These are phyloP conservation scores for Donacobius atricapilla DNA, from an alignment of 2,113 vertebrate genomes.

Conservation along the genomic window DNA sequence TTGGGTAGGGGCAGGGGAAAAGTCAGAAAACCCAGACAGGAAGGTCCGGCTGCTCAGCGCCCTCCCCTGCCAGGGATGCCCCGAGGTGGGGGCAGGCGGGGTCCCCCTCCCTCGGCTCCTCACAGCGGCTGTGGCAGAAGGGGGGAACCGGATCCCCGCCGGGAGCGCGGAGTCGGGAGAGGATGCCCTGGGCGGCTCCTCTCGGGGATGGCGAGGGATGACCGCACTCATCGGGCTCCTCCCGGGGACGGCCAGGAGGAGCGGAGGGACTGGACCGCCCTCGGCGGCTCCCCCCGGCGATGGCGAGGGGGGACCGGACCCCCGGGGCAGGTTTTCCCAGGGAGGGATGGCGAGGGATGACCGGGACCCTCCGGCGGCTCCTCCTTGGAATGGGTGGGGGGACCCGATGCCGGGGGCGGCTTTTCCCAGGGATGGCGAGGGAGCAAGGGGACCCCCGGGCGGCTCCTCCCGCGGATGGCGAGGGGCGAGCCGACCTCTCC, in stretches of 20 bases:
- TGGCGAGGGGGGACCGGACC: too few species aligned
- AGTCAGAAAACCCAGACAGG: not conserved
- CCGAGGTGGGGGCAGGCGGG: accelerated
- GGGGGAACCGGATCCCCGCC: too few species aligned
- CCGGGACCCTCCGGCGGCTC: not conserved
- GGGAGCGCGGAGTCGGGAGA: accelerated
- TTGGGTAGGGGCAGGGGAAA: not conserved
- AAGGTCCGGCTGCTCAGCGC: accelerated
- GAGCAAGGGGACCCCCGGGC: not conserved
- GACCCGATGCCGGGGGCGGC: not conserved
- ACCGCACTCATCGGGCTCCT: accelerated
- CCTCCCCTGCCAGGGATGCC: accelerated
- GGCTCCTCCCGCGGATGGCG: not conserved
- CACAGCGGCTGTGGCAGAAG: too few species aligned
- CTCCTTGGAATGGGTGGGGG: not conserved
- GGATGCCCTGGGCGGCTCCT: not conserved
- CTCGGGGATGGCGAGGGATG: not conserved
- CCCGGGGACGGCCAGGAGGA: not conserved
- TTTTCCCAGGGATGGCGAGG: not conserved
- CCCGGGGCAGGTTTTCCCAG: not conserved
- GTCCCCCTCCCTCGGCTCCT: not conserved
- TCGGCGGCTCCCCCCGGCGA: accelerated
- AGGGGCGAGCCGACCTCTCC: too few species aligned
- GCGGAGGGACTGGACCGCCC: not conserved
- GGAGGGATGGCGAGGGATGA: not conserved